These are phyloP conservation scores for Cebidichthys violaceus DNA, from an alignment of 2,113 vertebrate genomes.

Conservation along the genomic window DNA sequence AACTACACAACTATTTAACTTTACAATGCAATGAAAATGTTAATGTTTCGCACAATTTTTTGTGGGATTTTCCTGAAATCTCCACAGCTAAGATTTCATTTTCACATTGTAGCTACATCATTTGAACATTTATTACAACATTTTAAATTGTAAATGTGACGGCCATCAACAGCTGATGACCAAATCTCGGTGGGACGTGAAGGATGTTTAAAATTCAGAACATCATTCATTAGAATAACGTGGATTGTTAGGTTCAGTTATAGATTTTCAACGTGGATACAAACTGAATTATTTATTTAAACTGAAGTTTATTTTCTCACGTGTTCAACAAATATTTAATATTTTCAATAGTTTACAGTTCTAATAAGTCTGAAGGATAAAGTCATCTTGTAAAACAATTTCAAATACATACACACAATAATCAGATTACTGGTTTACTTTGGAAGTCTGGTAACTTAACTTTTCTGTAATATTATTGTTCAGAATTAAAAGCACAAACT, in stretches of 20 bases:
- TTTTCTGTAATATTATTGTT: slow-evolving; percentile 3
- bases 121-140: too few relatives aligned
- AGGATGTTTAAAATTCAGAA: background rate
- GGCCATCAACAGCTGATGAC: background rate
- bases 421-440: background rate
- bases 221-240: too few relatives aligned
- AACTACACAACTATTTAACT: background rate
- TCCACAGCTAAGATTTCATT: background rate
- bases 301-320: background rate
- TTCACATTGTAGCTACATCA: background rate
- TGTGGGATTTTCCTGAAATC: too few relatives aligned
- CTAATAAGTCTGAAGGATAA: background rate
- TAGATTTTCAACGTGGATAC: background rate
- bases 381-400: background rate
- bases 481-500: background rate
- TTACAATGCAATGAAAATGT: background rate
- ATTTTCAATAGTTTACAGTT: background rate
- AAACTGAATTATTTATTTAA: background rate
- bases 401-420: background rate
- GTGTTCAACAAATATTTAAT: background rate
- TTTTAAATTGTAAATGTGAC: background rate
- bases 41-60: background rate
- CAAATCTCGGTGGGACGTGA: background rate
- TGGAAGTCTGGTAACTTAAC: background rate
- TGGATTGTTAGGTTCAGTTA: too few relatives aligned